These are phyloP conservation scores for Ichneumoninae sp. DNA, from an alignment of 2,888 invertebrate genomes.

Conservation along the genomic window DNA sequence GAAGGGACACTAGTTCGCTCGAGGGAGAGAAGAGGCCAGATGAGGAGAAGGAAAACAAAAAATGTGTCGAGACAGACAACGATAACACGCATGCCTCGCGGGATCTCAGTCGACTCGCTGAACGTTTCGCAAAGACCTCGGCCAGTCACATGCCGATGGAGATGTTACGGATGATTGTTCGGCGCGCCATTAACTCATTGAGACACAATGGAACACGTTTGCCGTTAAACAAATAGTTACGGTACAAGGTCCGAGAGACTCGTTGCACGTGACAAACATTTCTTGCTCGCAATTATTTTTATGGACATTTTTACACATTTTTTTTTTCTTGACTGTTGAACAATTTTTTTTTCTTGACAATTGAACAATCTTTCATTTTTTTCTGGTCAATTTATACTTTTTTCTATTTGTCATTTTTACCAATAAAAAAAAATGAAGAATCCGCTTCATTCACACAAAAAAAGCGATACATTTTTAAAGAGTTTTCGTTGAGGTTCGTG, in stretches of 20 bases:
- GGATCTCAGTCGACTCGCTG: background rate
- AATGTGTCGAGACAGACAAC: constrained; percentile 19
- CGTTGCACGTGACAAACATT: background rate
- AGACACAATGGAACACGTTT: constrained; percentile 10
- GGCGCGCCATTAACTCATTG: constrained; percentile 11
- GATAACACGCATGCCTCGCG: constrained; percentile 6
- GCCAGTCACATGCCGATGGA: background rate
- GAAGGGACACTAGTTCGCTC: constrained; percentile 9
- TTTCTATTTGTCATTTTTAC: too few relatives aligned
- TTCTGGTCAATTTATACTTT: too few relatives aligned
- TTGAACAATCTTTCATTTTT: too few relatives aligned
- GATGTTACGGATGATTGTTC: constrained; percentile 1
- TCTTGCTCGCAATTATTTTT: too few relatives aligned
- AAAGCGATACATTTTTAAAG: background rate
- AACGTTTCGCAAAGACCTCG: constrained; percentile 19
- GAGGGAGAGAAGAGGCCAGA: constrained; percentile 1
- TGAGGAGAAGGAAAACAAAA: background rate
- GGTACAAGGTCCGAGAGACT: background rate
- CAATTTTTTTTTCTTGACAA: background rate
- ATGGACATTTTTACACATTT: background rate
- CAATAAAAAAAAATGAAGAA: too few relatives aligned
- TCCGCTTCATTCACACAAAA: background rate
- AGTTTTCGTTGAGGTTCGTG: background rate
- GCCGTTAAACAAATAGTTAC: constrained; percentile 6
- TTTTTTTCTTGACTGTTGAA: background rate